Evolutionary conservation across 2,797 vertebrate genomes (phyloP), one percentile per base, ranked within the genome.

Genomic region (Catamblyrhynchus diadema): DNA sequence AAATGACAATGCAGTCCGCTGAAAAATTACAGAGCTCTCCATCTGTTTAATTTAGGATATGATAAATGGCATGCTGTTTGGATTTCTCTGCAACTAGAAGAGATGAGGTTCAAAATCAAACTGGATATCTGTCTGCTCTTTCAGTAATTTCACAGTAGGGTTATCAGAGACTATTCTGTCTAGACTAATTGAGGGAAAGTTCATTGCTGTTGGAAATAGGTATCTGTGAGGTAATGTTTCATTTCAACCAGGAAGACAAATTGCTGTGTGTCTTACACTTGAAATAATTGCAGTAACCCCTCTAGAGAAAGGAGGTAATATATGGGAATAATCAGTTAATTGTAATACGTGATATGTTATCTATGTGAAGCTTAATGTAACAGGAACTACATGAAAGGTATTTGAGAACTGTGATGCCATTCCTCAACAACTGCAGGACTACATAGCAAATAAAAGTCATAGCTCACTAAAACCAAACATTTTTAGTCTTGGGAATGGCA

Each of bases 21-120:
- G 86, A 96, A 94, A 96, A 93, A 87, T 96, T 89, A 91, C 60
- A 95, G 74, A 85, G 27, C 64, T 91, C 79, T 87, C 81, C 86
- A 89, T 85, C 84, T 94, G 81, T 71, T 95, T 95, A 85, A 93
- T 85, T 92, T 93, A 82, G 78, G 48, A 25, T 87, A 81, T 87
- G 86, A 96, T 74, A 95, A 96, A 96, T 77, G n/a, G 37, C 86
- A 85, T 72, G 35, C 39, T 92, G 70, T 81, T 93, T 78, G 50
- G 35, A 79, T 92, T 93, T 92, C 60, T 71, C 70, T 87, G 67
- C 77, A 71, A 28, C 54, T 74, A 73, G 67, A 82, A 93, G 45
- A 66, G 30, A 77, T 60, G 56, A 82, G 37, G 44, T 64, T 70
- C 51, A 88, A 92, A 94, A 96, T 88, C 50, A 90, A 69, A n/a